phyloP scores from a whole-genome alignment of 2,113 vertebrate genomes.

The Riparia riparia region DNA sequence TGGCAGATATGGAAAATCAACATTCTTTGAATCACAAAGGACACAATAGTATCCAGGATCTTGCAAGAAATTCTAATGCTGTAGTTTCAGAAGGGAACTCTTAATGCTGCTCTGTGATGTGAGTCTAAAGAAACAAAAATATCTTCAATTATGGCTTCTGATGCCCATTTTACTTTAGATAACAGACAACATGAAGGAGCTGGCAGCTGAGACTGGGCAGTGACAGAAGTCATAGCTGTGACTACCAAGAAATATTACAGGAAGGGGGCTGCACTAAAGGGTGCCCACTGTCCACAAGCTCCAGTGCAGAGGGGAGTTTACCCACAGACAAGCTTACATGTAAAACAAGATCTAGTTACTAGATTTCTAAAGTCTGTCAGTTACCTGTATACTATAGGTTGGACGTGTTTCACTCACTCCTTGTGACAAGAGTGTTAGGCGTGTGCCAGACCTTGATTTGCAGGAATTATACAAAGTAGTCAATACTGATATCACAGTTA shows the following conservation, averaged over 20 bases:
- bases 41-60: not conserved
- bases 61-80: not conserved
- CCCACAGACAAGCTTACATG: accelerated
- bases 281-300: accelerated
- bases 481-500: not conserved
- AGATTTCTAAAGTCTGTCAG: not conserved
- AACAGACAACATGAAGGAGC: not conserved
- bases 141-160: not conserved
- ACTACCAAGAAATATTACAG: not conserved
- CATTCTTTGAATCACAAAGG: not conserved
- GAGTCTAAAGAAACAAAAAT: not conserved
- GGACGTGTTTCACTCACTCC: not conserved
- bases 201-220: not conserved
- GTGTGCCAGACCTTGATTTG: not conserved
- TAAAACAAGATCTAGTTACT: not conserved
- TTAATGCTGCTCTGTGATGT: not conserved
- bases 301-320: not conserved
- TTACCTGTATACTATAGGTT: not conserved
- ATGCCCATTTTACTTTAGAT: not conserved
- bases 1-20: not conserved
- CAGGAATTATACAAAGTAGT: not conserved
- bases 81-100: not conserved
- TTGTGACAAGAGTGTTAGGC: accelerated
- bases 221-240: not conserved
- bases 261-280: accelerated